Base-by-base conservation (phyloP, 2,113 vertebrate species). In the Pelusios castaneus region DNA sequence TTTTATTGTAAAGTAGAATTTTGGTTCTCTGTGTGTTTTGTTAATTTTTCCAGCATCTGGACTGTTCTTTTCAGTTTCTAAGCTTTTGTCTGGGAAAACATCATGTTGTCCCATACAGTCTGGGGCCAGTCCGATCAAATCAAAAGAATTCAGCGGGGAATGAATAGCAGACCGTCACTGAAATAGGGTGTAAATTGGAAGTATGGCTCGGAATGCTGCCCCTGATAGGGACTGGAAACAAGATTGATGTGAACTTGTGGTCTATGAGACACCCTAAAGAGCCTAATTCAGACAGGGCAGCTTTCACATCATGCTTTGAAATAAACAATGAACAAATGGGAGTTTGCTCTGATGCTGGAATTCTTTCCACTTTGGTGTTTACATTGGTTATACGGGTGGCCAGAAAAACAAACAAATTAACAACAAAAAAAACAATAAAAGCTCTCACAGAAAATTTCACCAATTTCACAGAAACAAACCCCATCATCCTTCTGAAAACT, bases 51-150 rank as follows among this genome's bases (percentile, higher is more conserved):
- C 21, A 75, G 17, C 34, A 75, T 4, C 22, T 75, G 10, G 70
- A 10, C 3, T 2, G 21, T 31, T 4, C 0, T 14, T 29, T 34
- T 49, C 43, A 3, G 6, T 13, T 5, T 1, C 29, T 45, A 2
- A 0, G 0, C 8, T 11, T 10, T 11, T 3, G 19, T 47, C 0
- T 8, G 17, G 7, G 4, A 4, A 4, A 10, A 14, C 5, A 34
- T 34, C 1, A 0, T 10, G 5, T 13, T 25, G 11, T 3, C 8
- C 3, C 24, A 9, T 7, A 25, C 73, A 12, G 34, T 5, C 41
- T 41, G 13, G 24, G 8, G 25, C 54, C 52, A 56, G 16, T 67
- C 60, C n/a, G 60, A n/a, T 34, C 60, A n/a, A 19, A 19, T n/a
- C 60, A n/a, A n/a, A 34, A 67, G 24, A 41, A 29, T 49, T 78